These are phyloP conservation scores for Liasis olivaceus DNA, from an alignment of 2,797 vertebrate genomes.

Conservation along the genomic window DNA sequence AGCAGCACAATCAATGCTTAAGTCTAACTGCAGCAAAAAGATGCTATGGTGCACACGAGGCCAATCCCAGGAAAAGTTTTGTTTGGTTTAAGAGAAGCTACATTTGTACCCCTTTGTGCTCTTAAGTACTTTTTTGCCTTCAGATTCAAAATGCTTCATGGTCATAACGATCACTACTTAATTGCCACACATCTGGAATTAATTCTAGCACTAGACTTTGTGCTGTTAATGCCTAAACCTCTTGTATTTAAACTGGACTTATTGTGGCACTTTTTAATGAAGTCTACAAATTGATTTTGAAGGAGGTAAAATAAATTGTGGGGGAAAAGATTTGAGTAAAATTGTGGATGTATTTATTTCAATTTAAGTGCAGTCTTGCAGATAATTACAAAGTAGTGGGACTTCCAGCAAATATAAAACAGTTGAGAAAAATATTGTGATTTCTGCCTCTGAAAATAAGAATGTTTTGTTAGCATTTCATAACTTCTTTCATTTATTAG, in stretches of 20 bases:
- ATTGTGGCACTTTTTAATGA: neutral
- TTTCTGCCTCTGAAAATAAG: constrained; percentile 4
- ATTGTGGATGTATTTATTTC: neutral
- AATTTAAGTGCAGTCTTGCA: neutral
- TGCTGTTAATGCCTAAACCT: constrained; percentile 4
- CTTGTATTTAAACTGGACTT: rapidly evolving
- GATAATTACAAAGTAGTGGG: neutral
- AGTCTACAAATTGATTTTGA: neutral
- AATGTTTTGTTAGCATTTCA: neutral
- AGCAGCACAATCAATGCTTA: neutral
- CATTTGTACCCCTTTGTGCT: neutral
- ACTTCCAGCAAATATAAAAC: neutral
- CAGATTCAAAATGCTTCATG: neutral
- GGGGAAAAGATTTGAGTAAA: neutral
- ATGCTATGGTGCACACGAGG: neutral
- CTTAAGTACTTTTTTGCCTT: neutral
- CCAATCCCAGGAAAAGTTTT: neutral
- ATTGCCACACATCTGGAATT: neutral
- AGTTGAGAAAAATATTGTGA: neutral
- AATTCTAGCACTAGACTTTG: neutral
- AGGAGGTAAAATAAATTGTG: neutral
- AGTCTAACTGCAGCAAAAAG: neutral
- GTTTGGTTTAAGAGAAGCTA: neutral
- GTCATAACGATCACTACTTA: neutral
- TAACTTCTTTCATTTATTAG: neutral